Evolutionary conservation across 2,113 vertebrate species (phyloP).

Genomic region (Macquaria australasica): DNA sequence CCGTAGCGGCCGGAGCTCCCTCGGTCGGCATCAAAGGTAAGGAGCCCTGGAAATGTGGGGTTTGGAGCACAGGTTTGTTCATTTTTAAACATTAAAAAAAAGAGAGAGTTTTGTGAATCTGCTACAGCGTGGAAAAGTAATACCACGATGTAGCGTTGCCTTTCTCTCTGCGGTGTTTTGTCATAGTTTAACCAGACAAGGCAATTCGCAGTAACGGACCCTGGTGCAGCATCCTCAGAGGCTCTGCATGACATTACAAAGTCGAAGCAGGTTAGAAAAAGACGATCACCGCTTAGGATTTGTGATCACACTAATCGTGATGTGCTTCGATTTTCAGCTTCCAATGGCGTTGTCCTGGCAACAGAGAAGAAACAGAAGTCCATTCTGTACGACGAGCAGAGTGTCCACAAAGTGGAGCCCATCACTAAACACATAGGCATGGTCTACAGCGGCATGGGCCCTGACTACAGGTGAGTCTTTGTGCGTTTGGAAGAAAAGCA

Average conservation of each 20-base stretch:
- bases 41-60: background rate
- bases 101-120: background rate
- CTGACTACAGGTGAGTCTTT: conserved; percentile 93
- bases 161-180: background rate
- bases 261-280: background rate
- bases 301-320: background rate
- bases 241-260: background rate
- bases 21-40: conserved; percentile 99
- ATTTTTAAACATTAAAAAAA: background rate
- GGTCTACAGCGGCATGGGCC: conserved; percentile 99
- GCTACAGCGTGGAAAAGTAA: background rate
- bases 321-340: conserved; percentile 83
- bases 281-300: background rate
- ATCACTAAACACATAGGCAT: conserved; percentile 99
- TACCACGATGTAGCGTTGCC: background rate
- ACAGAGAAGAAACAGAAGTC: conserved; percentile 99
- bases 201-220: background rate
- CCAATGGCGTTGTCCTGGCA: conserved; percentile 97
- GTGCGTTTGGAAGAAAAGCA: background rate
- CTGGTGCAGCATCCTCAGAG: background rate
- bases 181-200: background rate
- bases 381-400: conserved; percentile 97
- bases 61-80: background rate
- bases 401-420: conserved; percentile 98
- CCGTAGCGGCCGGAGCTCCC: conserved; percentile 97